Conservation (phyloP, 2,797 vertebrate genomes). For the Melanotaenia boesemani region DNA sequence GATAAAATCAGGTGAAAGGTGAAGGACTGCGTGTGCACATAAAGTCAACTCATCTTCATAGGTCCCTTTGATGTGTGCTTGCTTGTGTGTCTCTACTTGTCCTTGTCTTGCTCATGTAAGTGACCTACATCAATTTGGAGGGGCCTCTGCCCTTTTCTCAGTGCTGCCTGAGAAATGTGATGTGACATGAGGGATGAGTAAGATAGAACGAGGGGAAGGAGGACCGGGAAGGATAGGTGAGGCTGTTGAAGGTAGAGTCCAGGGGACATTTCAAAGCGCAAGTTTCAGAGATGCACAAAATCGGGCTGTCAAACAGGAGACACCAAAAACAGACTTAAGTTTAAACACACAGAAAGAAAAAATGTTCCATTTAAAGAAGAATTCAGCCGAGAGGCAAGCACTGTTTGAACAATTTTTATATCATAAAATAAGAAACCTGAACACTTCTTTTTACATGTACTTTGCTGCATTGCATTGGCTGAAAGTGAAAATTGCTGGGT, state of each 20-base stretch:
- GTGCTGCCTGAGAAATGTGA: slow-evolving; percentile 85
- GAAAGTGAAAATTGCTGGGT: slow-evolving; percentile 15
- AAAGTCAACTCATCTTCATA: slow-evolving; percentile 35
- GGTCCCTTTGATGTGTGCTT: slow-evolving; percentile 34
- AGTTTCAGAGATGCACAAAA: slow-evolving; percentile 25
- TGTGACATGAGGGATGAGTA: slow-evolving; percentile 82
- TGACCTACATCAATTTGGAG: slow-evolving; percentile 76
- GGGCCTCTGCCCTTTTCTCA: slow-evolving; percentile 84
- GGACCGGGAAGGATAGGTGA: slow-evolving; percentile 51
- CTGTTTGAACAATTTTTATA: not conserved
- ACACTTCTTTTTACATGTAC: not conserved
- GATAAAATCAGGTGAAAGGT: slow-evolving; percentile 53
- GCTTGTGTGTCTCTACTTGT: slow-evolving; percentile 41
- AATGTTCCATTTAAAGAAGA: not conserved
- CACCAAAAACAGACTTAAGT: slow-evolving; percentile 20
- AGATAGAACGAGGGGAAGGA: slow-evolving; percentile 44
- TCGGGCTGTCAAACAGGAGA: slow-evolving; percentile 20
- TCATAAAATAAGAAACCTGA: not conserved
- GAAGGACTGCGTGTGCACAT: slow-evolving; percentile 51
- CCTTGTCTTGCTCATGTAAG: slow-evolving; percentile 74
- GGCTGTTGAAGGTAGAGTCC: slow-evolving; percentile 50
- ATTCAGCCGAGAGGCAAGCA: not conserved
- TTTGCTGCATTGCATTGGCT: not conserved
- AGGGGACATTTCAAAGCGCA: slow-evolving; percentile 53
- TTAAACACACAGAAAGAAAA: slow-evolving; percentile 10